Evolutionary conservation across 2,888 invertebrate species (phyloP).

Genomic region (Mythimna vitellina): DNA sequence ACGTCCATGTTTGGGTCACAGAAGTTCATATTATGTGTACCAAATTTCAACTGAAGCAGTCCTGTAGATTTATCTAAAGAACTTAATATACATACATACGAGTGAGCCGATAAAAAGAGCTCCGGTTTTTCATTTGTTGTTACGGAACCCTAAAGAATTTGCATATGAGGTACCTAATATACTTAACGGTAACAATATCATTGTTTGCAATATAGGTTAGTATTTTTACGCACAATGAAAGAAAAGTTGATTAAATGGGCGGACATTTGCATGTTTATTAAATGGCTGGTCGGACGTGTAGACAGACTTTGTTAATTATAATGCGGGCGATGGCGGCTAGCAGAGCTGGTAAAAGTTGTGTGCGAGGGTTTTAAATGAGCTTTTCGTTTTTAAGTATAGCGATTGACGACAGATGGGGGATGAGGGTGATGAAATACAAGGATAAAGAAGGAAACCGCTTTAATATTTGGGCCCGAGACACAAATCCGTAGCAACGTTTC

Average conservation of each 20-base stretch:
- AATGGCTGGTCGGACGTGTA: neutral
- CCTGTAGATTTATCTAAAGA: neutral
- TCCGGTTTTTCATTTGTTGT: neutral
- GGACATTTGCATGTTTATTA: conserved; percentile 34
- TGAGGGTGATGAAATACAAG: conserved; percentile 3
- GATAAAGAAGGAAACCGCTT: neutral
- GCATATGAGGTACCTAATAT: neutral
- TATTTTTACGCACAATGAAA: conserved; percentile 21
- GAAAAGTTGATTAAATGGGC: conserved; percentile 27
- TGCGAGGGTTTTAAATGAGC: conserved; percentile 10
- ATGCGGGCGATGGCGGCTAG: conserved; percentile 23
- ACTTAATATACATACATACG: neutral
- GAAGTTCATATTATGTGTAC: neutral
- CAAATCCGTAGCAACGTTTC: neutral
- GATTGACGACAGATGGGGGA: no score
- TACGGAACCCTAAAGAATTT: neutral
- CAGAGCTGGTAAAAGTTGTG: conserved; percentile 32
- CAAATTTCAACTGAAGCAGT: neutral
- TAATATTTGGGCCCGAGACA: neutral
- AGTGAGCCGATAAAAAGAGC: neutral
- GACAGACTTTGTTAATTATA: conserved; percentile 18
- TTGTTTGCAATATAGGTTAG: conserved; percentile 27
- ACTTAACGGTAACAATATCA: conserved; percentile 16
- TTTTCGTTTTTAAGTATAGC: conserved; percentile 37
- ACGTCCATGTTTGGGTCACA: no score